Evolutionary conservation across 2,797 vertebrate species (phyloP), one percentile per base, ranked within the genome.

Genomic region (Tachyglossus aculeatus): DNA sequence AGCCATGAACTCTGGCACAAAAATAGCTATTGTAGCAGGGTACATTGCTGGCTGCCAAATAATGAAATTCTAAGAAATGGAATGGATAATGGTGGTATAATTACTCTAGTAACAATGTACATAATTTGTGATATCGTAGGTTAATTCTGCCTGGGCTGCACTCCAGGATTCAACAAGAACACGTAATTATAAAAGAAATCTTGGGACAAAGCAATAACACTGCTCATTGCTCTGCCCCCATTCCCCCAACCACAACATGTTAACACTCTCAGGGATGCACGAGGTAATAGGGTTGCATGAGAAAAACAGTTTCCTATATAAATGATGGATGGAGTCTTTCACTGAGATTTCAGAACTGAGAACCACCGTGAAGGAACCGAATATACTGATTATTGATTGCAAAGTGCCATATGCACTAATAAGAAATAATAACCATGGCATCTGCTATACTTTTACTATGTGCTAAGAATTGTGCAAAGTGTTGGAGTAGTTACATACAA

Each of bases 141-240:
- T 86, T 85, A 88, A 72, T 86, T 83, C 68, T 80, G 59, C 74
- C 80, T 0, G 25, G 85, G 86, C 87, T 84, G 31, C 62, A 31
- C 66, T 88, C 84, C 86, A 89, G 83, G 54, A 38, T 56, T 61
- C 22, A 65, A 63, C 78, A 67, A 34, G 1, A 67, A 70, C 51
- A 76, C 21, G 45, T 65, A 62, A 21, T 18, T 16, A 80, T 54
- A 59, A 53, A 78, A 45, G 54, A 37, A 31, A 41, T 40, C 7
- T 11, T 6, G 36, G 64, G 44, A 14, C 16, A 7, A 12, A 12
- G 27, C n/a, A 69, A 15, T 15, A 36, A 5, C 14, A 19, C 16
- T 15, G 6, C 25, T 24, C 7, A 11, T 1, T 10, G 3, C 19
- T 11, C 2, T 13, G 4, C 5, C 18, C 1, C 4, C 19, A 12